phyloP scores from a whole-genome alignment of 2,113 vertebrate species.

The Caranx melampygus region DNA sequence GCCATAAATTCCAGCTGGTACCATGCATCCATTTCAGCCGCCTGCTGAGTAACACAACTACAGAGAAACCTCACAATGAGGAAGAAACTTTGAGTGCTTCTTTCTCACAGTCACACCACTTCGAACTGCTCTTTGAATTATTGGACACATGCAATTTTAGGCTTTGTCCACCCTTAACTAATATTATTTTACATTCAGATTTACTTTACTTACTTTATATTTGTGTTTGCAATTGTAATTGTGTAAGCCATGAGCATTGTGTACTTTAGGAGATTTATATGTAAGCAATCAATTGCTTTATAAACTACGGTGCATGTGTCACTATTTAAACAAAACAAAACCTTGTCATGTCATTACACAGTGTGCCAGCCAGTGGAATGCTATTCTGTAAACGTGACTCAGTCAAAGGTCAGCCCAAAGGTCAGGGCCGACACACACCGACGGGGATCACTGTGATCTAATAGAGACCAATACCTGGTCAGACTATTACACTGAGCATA shows the following conservation, averaged over 20 bases:
- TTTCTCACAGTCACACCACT: background rate
- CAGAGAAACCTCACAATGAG: background rate
- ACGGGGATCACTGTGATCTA: background rate
- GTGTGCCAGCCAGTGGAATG: slow-evolving; percentile 2
- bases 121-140: background rate
- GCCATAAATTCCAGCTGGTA: background rate
- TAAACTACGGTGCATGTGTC: background rate
- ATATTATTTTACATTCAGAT: background rate
- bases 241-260: background rate
- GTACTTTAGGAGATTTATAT: slow-evolving; percentile 1
- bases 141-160: background rate
- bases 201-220: background rate
- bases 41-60: background rate
- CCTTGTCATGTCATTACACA: slow-evolving; percentile 8
- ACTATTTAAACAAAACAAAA: slow-evolving; percentile 25
- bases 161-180: background rate
- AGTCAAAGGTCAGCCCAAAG: slow-evolving; percentile 12
- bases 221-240: background rate
- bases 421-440: background rate
- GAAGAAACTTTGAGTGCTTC: background rate
- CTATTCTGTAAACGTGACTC: background rate
- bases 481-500: background rate
- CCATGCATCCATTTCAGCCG: background rate
- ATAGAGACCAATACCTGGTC: background rate
- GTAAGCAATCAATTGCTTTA: slow-evolving; percentile 20